phyloP scores from a whole-genome alignment of 2,797 vertebrate genomes.

The Moxostoma hubbsi region DNA sequence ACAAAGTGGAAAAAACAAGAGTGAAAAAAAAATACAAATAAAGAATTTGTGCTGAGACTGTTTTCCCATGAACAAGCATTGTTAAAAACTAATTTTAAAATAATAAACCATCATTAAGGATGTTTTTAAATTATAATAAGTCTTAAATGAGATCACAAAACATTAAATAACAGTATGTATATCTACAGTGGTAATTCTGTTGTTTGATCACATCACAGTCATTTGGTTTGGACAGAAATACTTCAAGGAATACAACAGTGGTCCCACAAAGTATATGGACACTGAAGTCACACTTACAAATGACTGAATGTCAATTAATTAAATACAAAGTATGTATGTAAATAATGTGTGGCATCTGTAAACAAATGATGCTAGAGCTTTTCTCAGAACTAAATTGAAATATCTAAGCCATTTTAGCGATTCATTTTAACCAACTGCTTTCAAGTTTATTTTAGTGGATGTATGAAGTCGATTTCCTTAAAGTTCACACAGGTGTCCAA shows the following conservation, averaged over 20 bases:
- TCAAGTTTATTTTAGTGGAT: no score
- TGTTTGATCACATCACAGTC: slow-evolving; percentile 3
- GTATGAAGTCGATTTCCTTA: no score
- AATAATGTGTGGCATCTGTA: no score
- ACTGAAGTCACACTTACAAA: no score
- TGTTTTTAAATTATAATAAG: background rate
- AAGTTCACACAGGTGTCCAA: no score
- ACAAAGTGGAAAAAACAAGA: background rate
- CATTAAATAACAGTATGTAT: background rate
- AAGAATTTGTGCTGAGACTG: background rate
- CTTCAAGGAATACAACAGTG: slow-evolving; percentile 5
- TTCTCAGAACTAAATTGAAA: no score
- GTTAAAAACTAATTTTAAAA: background rate
- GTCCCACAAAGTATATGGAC: no score
- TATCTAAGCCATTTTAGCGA: no score
- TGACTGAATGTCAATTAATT: no score
- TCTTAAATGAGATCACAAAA: slow-evolving; percentile 8
- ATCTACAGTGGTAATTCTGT: slow-evolving; percentile 9
- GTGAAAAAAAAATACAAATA: background rate
- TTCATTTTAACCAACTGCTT: no score
- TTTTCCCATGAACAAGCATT: background rate
- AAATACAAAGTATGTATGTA: no score
- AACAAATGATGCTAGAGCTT: no score
- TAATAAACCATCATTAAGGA: background rate
- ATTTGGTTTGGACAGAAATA: slow-evolving; percentile 2